Percentiles rank a stretch among this genome's conserved stretches.
Evolutionary conservation across 2,888 invertebrate genomes (phyloP).

Genomic region (Calameuta idolon): DNA sequence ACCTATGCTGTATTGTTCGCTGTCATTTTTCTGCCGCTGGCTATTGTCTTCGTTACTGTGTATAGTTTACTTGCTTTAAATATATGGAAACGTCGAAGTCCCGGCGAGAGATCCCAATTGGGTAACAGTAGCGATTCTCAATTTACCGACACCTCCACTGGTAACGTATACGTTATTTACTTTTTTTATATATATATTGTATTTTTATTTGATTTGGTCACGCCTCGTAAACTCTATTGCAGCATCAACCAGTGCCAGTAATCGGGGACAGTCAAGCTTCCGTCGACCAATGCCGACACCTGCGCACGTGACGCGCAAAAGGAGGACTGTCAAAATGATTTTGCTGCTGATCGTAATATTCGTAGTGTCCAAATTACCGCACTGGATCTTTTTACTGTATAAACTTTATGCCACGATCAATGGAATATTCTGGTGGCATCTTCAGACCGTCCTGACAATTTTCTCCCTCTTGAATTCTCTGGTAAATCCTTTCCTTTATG

Average conservation of each 20-base stretch:
- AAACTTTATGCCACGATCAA: constrained; percentile 62
- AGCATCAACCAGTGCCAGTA: constrained; percentile 36
- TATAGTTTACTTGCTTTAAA: constrained; percentile 46
- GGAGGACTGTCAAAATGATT: constrained; percentile 72
- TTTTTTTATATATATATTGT: neutral
- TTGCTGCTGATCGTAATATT: constrained; percentile 71
- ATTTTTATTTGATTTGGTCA: neutral
- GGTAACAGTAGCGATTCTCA: constrained; percentile 35
- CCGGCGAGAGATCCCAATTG: constrained; percentile 30
- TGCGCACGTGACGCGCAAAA: constrained; percentile 63
- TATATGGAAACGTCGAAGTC: constrained; percentile 41
- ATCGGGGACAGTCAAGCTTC: constrained; percentile 9
- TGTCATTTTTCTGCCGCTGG: constrained; percentile 47
- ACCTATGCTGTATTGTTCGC: constrained; percentile 42
- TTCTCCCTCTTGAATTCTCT: constrained; percentile 71
- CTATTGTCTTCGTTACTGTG: constrained; percentile 41
- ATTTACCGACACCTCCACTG: constrained; percentile 33
- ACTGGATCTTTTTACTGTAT: constrained; percentile 69
- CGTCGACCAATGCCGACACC: constrained; percentile 26
- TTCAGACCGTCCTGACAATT: constrained; percentile 69
- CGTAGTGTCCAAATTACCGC: constrained; percentile 69
- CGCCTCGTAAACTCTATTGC: neutral
- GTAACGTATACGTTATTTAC: constrained; percentile 16
- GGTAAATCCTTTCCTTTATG: constrained; percentile 73
- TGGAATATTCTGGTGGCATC: constrained; percentile 64